These are phyloP conservation scores for Dicaeum eximium DNA, from an alignment of 2,113 vertebrate genomes.

Conservation along the genomic window DNA sequence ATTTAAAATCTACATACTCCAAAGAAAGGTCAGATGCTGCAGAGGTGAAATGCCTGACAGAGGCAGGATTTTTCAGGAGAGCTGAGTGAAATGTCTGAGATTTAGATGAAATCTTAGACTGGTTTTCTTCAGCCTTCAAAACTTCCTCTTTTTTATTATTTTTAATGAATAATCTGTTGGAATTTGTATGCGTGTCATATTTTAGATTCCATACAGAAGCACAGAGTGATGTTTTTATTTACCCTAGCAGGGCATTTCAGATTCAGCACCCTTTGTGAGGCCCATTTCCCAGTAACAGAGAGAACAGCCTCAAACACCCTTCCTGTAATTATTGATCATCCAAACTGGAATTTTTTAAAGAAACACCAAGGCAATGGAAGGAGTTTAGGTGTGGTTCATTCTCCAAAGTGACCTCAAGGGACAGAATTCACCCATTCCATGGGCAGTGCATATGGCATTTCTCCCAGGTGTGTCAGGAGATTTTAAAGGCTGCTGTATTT, in stretches of 20 bases:
- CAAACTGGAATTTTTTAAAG: neutral
- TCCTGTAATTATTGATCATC: neutral
- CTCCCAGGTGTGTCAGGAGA: rapidly evolving
- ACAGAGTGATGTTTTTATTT: neutral
- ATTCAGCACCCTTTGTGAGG: neutral
- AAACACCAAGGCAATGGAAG: neutral
- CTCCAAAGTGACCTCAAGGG: rapidly evolving
- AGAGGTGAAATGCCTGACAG: neutral
- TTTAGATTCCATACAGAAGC: neutral
- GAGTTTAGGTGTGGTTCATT: rapidly evolving
- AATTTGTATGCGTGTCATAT: rapidly evolving
- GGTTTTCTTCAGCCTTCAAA: neutral
- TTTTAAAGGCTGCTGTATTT: rapidly evolving
- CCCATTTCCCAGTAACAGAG: neutral
- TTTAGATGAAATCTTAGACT: neutral
- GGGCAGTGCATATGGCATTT: rapidly evolving
- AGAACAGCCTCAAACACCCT: neutral
- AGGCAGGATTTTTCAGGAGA: neutral
- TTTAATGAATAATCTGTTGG: neutral
- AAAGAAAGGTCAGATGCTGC: neutral
- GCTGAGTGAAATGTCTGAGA: neutral
- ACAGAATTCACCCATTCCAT: rapidly evolving
- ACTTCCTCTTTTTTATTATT: no score
- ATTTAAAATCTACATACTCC: neutral
- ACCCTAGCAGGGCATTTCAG: neutral